phyloP scores from a whole-genome alignment of 2,888 invertebrate species.

The Melanostoma mellinum region DNA sequence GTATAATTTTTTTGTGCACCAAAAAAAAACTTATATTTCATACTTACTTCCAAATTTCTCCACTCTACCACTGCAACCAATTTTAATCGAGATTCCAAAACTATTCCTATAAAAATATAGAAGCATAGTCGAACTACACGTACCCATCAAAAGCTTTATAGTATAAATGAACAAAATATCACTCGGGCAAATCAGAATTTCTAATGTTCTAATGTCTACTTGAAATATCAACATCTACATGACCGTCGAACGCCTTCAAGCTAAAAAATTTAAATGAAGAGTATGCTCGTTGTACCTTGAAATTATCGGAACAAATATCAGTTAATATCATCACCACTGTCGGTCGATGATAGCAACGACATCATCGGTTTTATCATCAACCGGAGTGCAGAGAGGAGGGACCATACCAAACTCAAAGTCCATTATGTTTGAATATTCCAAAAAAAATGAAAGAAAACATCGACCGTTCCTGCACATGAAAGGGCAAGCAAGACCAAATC shows the following conservation, averaged over 20 bases:
- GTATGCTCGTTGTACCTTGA: slow-evolving; percentile 14
- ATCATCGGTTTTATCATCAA: slow-evolving; percentile 53
- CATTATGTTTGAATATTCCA: slow-evolving; percentile 34
- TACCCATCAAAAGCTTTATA: slow-evolving; percentile 63
- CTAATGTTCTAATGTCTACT: slow-evolving; percentile 40
- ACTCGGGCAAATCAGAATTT: slow-evolving; percentile 23
- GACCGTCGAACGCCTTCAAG: background rate
- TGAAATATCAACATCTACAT: slow-evolving; percentile 15
- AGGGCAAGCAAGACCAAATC: slow-evolving; percentile 64
- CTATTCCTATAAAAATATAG: slow-evolving; percentile 59
- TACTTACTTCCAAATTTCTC: too few species aligned
- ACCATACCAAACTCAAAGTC: slow-evolving; percentile 28
- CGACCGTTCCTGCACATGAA: slow-evolving; percentile 9
- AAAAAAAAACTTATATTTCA: too few species aligned
- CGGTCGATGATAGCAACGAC: slow-evolving; percentile 39
- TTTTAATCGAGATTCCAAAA: background rate
- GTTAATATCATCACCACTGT: slow-evolving; percentile 36
- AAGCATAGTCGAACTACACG: slow-evolving; percentile 60
- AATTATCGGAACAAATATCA: slow-evolving; percentile 26
- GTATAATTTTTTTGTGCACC: too few species aligned
- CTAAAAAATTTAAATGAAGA: slow-evolving; percentile 18
- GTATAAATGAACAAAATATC: slow-evolving; percentile 58
- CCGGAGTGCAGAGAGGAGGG: slow-evolving; percentile 28
- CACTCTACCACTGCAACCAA: too few species aligned
- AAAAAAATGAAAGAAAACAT: slow-evolving; percentile 15